These are phyloP conservation scores for Petromus typicus DNA, from an alignment of 2,113 vertebrate species.

Conservation along the genomic window DNA sequence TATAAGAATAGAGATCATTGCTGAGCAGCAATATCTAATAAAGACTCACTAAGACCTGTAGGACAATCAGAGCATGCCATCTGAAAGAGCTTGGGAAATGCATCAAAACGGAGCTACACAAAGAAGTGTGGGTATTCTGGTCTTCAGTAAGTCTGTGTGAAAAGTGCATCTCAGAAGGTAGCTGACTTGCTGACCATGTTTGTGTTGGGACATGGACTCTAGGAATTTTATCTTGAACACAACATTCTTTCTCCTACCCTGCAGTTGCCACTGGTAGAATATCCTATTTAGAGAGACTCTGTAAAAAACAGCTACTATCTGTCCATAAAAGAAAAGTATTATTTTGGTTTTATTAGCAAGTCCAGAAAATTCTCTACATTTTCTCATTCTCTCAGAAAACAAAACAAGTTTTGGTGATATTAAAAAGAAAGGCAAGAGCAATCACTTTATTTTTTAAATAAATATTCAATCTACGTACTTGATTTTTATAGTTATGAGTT, in stretches of 20 bases:
- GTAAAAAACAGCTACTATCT: slow-evolving; percentile 3
- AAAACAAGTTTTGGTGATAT: slow-evolving; percentile 15
- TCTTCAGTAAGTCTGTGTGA: background rate
- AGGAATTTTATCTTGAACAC: background rate
- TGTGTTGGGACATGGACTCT: too few relatives aligned
- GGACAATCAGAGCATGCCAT: background rate
- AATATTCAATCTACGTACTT: background rate
- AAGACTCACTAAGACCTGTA: background rate
- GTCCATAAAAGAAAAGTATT: background rate
- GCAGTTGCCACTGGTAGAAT: background rate
- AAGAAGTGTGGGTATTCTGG: background rate
- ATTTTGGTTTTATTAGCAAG: slow-evolving; percentile 13
- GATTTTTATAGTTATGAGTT: background rate
- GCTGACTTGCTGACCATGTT: background rate
- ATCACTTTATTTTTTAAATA: background rate
- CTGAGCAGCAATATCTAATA: background rate
- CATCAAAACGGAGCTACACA: background rate
- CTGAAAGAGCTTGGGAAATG: background rate
- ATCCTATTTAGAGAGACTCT: background rate
- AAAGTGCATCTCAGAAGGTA: background rate
- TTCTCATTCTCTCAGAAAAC: background rate
- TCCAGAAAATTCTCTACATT: background rate
- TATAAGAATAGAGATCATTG: background rate
- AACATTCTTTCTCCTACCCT: background rate
- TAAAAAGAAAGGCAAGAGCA: background rate